Evolutionary conservation across 2,797 vertebrate species (phyloP).

Genomic region (Crypturellus tataupa): DNA sequence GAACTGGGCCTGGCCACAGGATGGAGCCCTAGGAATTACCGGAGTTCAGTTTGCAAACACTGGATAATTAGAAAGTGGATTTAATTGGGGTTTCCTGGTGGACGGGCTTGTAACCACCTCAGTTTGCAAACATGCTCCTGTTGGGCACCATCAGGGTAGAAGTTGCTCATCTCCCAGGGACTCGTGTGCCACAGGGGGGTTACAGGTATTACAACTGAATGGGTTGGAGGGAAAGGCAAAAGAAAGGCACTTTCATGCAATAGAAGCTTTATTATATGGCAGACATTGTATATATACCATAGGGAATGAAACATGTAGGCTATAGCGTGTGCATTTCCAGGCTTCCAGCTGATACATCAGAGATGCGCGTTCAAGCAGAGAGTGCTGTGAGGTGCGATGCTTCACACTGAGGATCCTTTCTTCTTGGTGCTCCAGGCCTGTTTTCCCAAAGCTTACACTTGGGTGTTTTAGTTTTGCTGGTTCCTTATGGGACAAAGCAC

Average conservation of each 20-base stretch:
- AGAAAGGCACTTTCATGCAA: not conserved
- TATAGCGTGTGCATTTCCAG: not conserved
- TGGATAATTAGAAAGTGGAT: not conserved
- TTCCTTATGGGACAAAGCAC: accelerated
- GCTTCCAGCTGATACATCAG: not conserved
- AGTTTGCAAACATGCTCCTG: not conserved
- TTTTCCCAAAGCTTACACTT: not conserved
- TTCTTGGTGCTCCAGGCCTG: not conserved
- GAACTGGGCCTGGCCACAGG: not conserved
- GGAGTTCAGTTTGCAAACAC: not conserved
- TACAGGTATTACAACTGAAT: not conserved
- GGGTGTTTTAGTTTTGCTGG: not conserved
- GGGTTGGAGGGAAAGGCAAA: accelerated
- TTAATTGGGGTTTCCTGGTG: not conserved
- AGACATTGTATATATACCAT: not conserved
- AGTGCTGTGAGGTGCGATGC: not conserved
- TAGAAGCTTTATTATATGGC: not conserved
- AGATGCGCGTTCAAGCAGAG: not conserved
- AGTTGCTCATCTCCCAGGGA: not conserved
- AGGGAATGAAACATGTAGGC: not conserved
- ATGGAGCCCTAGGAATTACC: not conserved
- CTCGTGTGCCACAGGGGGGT: not conserved
- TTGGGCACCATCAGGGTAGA: not conserved
- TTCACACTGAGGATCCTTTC: not conserved
- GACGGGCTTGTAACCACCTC: not conserved